Evolutionary conservation across 2,888 invertebrate species (phyloP).

Genomic region (Heliconius ethilla): DNA sequence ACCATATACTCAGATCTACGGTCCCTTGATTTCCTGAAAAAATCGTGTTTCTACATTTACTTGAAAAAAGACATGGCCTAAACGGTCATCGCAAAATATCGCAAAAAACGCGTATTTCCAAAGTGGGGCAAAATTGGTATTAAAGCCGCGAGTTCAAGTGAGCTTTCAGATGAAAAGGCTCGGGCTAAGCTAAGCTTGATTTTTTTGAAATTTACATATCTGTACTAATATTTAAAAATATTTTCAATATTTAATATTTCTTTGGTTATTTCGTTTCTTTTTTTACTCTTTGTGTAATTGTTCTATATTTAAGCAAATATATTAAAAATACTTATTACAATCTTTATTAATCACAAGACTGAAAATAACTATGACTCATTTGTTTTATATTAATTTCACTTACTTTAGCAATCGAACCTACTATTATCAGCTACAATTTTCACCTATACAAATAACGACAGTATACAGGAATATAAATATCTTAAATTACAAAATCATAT

Average conservation of each 20-base stretch:
- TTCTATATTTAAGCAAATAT: background rate
- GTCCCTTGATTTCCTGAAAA: too few relatives aligned
- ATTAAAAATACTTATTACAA: background rate
- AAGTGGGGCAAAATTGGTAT: too few relatives aligned
- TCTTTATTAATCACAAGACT: background rate
- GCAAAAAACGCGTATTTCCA: too few relatives aligned
- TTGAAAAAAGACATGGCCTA: too few relatives aligned
- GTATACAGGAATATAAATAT: background rate
- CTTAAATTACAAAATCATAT: too few relatives aligned
- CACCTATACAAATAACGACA: background rate
- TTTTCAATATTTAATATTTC: background rate
- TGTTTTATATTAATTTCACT: background rate
- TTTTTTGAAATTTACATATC: too few relatives aligned
- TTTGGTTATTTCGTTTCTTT: background rate
- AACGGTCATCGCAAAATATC: too few relatives aligned
- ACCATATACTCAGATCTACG: too few relatives aligned
- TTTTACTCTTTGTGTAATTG: background rate
- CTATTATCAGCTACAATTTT: background rate
- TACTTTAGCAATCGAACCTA: background rate
- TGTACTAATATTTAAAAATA: background rate
- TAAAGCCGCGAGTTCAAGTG: too few relatives aligned
- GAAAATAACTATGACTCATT: background rate
- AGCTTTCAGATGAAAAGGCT: too few relatives aligned
- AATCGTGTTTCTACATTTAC: too few relatives aligned
- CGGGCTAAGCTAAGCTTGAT: too few relatives aligned